A percentile compares a stretch with the other conserved stretches of the same genome.
Evolutionary conservation across 2,888 invertebrate species (phyloP).

Genomic region (Neoaliturus tenellus): DNA sequence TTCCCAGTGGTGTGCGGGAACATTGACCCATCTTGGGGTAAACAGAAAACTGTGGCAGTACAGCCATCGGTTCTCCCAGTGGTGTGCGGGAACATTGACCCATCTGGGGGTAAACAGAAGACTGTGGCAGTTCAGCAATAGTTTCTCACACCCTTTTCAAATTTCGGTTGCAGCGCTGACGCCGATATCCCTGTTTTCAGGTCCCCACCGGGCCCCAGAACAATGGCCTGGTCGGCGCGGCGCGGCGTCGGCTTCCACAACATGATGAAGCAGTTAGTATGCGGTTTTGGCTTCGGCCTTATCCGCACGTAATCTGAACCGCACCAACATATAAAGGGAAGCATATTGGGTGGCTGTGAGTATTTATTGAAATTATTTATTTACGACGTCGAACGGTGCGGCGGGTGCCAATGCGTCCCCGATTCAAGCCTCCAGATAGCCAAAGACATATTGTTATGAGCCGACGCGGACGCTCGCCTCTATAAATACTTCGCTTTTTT

Average conservation of each 20-base stretch:
- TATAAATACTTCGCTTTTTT: slow-evolving; percentile 56
- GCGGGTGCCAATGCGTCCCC: slow-evolving; percentile 53
- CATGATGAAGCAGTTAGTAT: slow-evolving; percentile 50
- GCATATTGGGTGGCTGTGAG: slow-evolving; percentile 46
- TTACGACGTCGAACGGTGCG: slow-evolving; percentile 9
- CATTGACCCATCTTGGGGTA: too few relatives aligned
- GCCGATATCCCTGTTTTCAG: not conserved
- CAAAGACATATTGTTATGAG: slow-evolving; percentile 56
- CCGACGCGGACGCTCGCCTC: slow-evolving; percentile 37
- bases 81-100: too few relatives aligned
- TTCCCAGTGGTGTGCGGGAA: too few relatives aligned
- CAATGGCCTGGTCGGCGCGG: not conserved
- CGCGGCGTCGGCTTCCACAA: not conserved
- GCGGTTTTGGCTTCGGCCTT: slow-evolving; percentile 16
- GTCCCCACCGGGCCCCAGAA: not conserved
- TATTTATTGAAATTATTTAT: slow-evolving; percentile 52
- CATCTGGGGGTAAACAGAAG: too few relatives aligned
- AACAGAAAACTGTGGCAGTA: too few relatives aligned
- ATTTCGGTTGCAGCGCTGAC: too few relatives aligned
- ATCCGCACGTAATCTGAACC: slow-evolving; percentile 31
- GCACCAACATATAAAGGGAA: slow-evolving; percentile 45
- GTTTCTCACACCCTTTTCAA: too few relatives aligned
- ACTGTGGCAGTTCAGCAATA: too few relatives aligned
- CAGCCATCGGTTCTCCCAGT: too few relatives aligned
- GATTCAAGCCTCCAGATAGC: slow-evolving; percentile 51